Evolutionary conservation across 1,140 invertebrate genomes (phyloP).

Genomic region (Hormaphis cornu): DNA sequence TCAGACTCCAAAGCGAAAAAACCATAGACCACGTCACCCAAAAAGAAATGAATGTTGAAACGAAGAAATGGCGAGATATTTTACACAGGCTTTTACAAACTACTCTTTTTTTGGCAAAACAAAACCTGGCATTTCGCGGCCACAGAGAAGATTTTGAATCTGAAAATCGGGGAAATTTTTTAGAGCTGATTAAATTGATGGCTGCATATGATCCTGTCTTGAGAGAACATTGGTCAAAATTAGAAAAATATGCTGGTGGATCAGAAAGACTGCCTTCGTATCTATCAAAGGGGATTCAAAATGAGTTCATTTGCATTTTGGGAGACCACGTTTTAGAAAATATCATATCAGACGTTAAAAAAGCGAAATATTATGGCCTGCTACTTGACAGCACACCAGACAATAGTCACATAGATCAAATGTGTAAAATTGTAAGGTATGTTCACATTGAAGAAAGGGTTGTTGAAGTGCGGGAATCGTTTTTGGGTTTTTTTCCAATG

Average conservation of each 20-base stretch:
- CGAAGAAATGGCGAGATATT: not conserved
- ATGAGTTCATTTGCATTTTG: not conserved
- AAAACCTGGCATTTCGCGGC: not conserved
- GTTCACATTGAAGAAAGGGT: constrained; percentile 35
- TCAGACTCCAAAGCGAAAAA: not conserved
- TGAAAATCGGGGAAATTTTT: not conserved
- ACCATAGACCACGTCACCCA: not conserved
- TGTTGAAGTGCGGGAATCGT: not conserved
- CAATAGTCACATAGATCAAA: constrained; percentile 40
- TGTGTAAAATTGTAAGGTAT: constrained; percentile 38
- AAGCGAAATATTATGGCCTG: constrained; percentile 23
- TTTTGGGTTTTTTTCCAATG: not conserved
- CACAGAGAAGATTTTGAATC: not conserved
- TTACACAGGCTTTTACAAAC: not conserved
- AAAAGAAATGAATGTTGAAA: not conserved
- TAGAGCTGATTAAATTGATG: not conserved
- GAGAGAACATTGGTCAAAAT: not conserved
- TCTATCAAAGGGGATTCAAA: not conserved
- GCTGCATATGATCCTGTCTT: not conserved
- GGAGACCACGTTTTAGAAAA: not conserved
- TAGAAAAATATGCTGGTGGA: not conserved
- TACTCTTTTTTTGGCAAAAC: not conserved
- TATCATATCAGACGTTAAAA: not conserved
- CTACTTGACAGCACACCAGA: constrained; percentile 42
- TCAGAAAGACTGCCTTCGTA: not conserved